Evolutionary conservation across 2,113 vertebrate species (phyloP).

Genomic region (Calidris pygmaea): DNA sequence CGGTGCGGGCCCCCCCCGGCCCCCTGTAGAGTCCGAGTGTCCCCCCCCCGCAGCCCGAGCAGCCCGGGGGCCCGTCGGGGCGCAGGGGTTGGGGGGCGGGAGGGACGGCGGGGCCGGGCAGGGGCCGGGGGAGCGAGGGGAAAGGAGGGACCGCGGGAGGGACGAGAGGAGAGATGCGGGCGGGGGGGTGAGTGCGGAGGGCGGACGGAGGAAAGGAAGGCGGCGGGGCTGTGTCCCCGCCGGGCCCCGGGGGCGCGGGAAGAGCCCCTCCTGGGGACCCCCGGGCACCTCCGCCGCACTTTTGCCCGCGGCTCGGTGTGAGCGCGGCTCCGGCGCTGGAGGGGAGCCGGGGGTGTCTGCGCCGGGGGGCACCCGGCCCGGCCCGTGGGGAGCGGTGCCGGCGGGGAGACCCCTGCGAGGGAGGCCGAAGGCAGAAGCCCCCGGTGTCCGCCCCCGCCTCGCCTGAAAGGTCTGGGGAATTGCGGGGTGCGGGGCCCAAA

Average conservation of each 20-base stretch:
- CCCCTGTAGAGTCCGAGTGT: background rate
- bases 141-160: conserved; percentile 28
- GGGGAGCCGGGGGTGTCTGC: background rate
- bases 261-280: background rate
- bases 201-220: background rate
- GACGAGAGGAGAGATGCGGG: background rate
- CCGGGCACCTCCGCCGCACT: background rate
- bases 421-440: background rate
- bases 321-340: background rate
- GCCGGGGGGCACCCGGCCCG: background rate
- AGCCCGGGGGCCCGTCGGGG: background rate
- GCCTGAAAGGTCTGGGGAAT: background rate
- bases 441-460: background rate
- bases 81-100: background rate
- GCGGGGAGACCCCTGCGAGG: background rate
- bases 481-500: background rate
- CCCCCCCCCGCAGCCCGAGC: background rate
- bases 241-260: background rate
- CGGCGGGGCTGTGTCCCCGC: background rate
- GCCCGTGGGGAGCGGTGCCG: background rate
- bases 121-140: background rate
- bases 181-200: background rate
- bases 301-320: background rate
- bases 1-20: background rate
- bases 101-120: background rate